phyloP scores from a whole-genome alignment of 2,113 vertebrate genomes.

The Eolophus roseicapilla region DNA sequence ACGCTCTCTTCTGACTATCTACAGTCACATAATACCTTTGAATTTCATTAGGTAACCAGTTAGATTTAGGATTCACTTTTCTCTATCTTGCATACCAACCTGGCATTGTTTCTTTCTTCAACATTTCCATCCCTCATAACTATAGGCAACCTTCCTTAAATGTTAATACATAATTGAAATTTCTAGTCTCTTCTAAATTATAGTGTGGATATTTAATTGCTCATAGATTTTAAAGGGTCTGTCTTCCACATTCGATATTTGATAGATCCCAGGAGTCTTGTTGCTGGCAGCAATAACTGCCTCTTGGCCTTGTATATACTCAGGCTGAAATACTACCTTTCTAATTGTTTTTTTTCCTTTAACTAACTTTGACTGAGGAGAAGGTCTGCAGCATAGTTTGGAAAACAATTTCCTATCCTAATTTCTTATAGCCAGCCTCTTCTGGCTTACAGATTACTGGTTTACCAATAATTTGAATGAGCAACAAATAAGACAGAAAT shows the following conservation, averaged over 20 bases:
- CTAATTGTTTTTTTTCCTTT: conserved; percentile 41
- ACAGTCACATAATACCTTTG: not conserved
- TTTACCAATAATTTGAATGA: not conserved
- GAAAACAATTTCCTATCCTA: conserved; percentile 34
- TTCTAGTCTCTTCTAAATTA: not conserved
- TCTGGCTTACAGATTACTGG: not conserved
- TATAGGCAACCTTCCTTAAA: conserved; percentile 19
- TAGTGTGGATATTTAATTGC: conserved; percentile 26
- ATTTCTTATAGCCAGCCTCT: not conserved
- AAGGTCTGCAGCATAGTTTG: not conserved
- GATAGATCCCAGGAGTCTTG: not conserved
- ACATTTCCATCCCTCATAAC: not conserved
- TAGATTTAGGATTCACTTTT: not conserved
- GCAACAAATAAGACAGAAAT: not conserved
- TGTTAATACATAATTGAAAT: conserved; percentile 8
- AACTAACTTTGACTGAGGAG: conserved; percentile 27
- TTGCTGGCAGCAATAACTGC: not conserved
- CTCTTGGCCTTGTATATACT: conserved; percentile 27
- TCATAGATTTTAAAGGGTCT: conserved; percentile 38
- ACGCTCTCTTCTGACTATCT: not conserved
- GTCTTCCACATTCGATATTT: conserved; percentile 10
- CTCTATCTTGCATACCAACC: not conserved
- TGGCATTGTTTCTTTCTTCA: not conserved
- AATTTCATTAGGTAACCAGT: not conserved
- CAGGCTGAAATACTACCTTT: not conserved